phyloP scores from a whole-genome alignment of 1,140 invertebrate genomes.

The Leptinotarsa defecta region DNA sequence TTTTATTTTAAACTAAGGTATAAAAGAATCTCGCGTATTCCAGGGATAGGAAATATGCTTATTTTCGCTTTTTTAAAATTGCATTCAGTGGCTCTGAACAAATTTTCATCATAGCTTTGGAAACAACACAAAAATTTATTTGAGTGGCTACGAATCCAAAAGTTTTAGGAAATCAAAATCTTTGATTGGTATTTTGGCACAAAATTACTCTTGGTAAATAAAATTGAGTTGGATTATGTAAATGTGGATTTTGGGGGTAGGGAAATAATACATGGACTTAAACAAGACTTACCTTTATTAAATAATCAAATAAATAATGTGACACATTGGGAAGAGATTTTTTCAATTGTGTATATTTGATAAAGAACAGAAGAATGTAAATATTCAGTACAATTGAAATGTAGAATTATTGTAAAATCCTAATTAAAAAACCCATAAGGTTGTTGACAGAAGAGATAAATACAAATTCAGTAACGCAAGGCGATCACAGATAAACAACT shows the following conservation, averaged over 20 bases:
- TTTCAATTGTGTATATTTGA: slow-evolving; percentile 45
- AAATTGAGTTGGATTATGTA: background rate
- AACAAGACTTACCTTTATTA: slow-evolving; percentile 32
- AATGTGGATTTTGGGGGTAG: background rate
- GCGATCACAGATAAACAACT: slow-evolving; percentile 56
- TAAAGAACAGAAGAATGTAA: slow-evolving; percentile 49
- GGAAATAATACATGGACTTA: background rate
- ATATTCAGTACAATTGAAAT: slow-evolving; percentile 50
- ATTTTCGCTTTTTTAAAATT: too few relatives aligned
- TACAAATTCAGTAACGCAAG: slow-evolving; percentile 47
- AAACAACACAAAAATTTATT: too few relatives aligned
- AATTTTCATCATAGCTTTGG: too few relatives aligned
- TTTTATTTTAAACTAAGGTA: too few relatives aligned
- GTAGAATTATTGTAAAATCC: slow-evolving; percentile 43
- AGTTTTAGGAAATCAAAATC: too few relatives aligned
- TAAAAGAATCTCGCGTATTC: too few relatives aligned
- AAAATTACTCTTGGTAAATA: too few relatives aligned
- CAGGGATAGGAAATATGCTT: too few relatives aligned
- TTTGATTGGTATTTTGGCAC: too few relatives aligned
- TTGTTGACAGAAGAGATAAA: slow-evolving; percentile 35
- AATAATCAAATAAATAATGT: slow-evolving; percentile 28
- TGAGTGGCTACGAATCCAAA: too few relatives aligned
- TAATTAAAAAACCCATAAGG: slow-evolving; percentile 39
- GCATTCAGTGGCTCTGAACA: too few relatives aligned
- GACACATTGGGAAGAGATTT: slow-evolving; percentile 30